These are phyloP conservation scores for Labia minor DNA, from an alignment of 2,888 invertebrate genomes.

Conservation along the genomic window DNA sequence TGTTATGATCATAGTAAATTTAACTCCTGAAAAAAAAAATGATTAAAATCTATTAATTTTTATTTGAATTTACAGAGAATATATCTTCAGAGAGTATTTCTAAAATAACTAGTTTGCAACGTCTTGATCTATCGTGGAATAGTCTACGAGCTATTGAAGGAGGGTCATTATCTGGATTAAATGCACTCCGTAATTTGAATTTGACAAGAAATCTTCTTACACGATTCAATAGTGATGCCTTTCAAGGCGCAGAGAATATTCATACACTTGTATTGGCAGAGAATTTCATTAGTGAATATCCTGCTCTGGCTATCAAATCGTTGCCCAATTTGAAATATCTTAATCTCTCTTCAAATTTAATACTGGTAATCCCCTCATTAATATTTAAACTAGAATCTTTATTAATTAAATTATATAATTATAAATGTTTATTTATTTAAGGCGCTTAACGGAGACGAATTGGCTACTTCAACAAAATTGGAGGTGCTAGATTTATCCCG, in stretches of 20 bases:
- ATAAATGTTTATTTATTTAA: slow-evolving; percentile 34
- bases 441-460: slow-evolving; percentile 64
- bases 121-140: slow-evolving; percentile 70
- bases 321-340: slow-evolving; percentile 59
- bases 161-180: slow-evolving; percentile 58
- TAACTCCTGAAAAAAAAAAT: too few species aligned
- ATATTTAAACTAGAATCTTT: slow-evolving; percentile 27
- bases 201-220: slow-evolving; percentile 67
- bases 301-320: slow-evolving; percentile 61
- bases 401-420: slow-evolving; percentile 18
- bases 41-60: too few species aligned
- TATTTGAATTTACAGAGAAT: slow-evolving; percentile 39
- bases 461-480: slow-evolving; percentile 54
- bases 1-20: too few species aligned
- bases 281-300: slow-evolving; percentile 75
- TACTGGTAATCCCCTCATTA: slow-evolving; percentile 47
- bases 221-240: slow-evolving; percentile 74
- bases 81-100: neutral
- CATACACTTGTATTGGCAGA: slow-evolving; percentile 72
- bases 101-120: slow-evolving; percentile 47
- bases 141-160: slow-evolving; percentile 64
- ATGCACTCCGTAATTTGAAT: slow-evolving; percentile 55
- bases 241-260: slow-evolving; percentile 62
- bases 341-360: slow-evolving; percentile 75
- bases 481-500: slow-evolving; percentile 71